A percentile compares a stretch with the other conserved stretches of the same genome.
phyloP scores from a whole-genome alignment of 2,888 invertebrate species.

The Meta bourneti region DNA sequence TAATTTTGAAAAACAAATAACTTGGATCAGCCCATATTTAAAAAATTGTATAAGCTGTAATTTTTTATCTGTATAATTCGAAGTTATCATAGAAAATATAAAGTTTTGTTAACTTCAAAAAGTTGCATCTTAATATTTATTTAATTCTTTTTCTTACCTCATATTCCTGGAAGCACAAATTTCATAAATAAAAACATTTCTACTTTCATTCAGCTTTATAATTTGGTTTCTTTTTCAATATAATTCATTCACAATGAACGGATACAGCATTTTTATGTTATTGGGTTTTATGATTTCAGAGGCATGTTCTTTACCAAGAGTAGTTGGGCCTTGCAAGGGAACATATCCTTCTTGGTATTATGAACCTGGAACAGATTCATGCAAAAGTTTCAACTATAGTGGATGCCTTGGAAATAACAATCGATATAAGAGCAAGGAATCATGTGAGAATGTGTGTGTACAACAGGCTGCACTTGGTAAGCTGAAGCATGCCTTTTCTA shows the following conservation, averaged over 20 bases:
- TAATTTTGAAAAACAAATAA: too few species aligned
- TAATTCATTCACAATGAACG: neutral
- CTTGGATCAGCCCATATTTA: too few species aligned
- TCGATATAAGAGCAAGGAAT: slow-evolving; percentile 89
- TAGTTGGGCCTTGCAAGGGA: slow-evolving; percentile 90
- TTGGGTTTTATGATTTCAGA: slow-evolving; percentile 82
- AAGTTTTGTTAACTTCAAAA: too few species aligned
- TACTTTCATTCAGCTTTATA: neutral
- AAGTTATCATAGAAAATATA: too few species aligned
- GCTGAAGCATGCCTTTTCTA: neutral
- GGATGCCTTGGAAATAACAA: slow-evolving; percentile 96
- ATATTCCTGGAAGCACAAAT: too few species aligned
- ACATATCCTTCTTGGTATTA: slow-evolving; percentile 92
- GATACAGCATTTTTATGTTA: neutral
- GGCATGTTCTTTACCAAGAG: slow-evolving; percentile 89
- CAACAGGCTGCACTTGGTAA: slow-evolving; percentile 62
- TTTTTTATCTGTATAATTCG: too few species aligned
- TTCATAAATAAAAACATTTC: too few species aligned
- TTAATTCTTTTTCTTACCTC: too few species aligned
- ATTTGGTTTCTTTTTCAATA: neutral
- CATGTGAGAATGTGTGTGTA: slow-evolving; percentile 87
- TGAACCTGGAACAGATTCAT: slow-evolving; percentile 86
- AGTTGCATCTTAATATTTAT: too few species aligned
- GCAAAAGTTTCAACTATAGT: slow-evolving; percentile 92
- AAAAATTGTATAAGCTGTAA: too few species aligned